These are phyloP conservation scores for Benitochromis conjunctus DNA, from an alignment of 2,113 vertebrate species.

Conservation along the genomic window DNA sequence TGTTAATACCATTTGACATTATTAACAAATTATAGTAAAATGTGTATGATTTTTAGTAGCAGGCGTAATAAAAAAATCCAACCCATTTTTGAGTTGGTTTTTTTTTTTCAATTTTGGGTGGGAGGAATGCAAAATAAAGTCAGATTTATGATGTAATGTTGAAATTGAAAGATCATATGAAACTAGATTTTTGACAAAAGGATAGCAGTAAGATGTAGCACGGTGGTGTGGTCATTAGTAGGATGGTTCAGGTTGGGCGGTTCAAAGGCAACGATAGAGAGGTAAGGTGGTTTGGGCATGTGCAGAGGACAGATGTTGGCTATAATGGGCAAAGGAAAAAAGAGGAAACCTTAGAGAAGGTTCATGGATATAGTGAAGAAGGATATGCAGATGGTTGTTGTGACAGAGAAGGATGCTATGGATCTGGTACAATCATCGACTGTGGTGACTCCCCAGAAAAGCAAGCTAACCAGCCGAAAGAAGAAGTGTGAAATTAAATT, in stretches of 20 bases:
- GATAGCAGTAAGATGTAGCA: background rate
- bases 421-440: background rate
- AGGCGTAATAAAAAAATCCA: background rate
- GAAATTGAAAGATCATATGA: background rate
- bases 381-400: background rate
- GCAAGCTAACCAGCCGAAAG: background rate
- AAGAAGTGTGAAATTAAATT: background rate
- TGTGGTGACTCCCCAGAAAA: background rate
- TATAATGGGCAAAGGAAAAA: background rate
- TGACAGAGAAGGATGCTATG: background rate
- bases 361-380: background rate
- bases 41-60: background rate
- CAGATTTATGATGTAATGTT: background rate
- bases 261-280: background rate
- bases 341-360: background rate
- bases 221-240: background rate
- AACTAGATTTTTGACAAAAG: background rate
- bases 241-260: background rate
- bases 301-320: background rate
- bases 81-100: background rate
- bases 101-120: background rate
- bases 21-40: background rate
- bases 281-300: background rate
- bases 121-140: background rate
- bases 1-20: too few species aligned